A percentile compares a stretch with the other conserved stretches of the same genome.
These are phyloP conservation scores for Bombus waltoni DNA, from an alignment of 1,140 invertebrate species.

Conservation along the genomic window DNA sequence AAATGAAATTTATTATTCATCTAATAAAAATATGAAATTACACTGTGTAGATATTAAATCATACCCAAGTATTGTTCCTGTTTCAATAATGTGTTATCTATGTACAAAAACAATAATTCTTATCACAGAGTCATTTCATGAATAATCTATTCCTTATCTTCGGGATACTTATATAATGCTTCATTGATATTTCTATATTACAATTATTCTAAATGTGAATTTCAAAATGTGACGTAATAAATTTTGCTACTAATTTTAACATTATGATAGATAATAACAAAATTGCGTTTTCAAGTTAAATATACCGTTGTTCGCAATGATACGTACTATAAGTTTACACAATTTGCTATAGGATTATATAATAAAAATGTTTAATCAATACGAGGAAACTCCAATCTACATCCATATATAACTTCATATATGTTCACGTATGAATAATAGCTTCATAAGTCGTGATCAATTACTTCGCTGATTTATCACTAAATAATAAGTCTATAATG, in stretches of 20 bases:
- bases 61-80: neutral
- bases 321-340: neutral
- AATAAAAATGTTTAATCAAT: conserved; percentile 1
- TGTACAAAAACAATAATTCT: neutral
- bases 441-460: neutral
- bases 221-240: neutral
- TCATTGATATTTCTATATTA: neutral
- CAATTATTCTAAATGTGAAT: neutral
- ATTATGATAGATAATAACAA: neutral
- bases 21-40: too few relatives aligned
- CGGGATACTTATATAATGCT: neutral
- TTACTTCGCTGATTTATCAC: neutral
- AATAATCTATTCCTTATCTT: neutral
- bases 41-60: too few relatives aligned
- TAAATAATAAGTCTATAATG: neutral
- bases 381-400: neutral
- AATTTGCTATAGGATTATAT: neutral
- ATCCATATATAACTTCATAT: too few relatives aligned
- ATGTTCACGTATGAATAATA: too few relatives aligned
- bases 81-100: neutral
- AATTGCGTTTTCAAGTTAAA: neutral
- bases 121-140: neutral
- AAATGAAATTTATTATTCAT: too few relatives aligned
- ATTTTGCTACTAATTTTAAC: neutral
- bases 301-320: neutral